Base-by-base conservation (phyloP, 2,113 vertebrate genomes). In the Halcyon senegalensis region DNA sequence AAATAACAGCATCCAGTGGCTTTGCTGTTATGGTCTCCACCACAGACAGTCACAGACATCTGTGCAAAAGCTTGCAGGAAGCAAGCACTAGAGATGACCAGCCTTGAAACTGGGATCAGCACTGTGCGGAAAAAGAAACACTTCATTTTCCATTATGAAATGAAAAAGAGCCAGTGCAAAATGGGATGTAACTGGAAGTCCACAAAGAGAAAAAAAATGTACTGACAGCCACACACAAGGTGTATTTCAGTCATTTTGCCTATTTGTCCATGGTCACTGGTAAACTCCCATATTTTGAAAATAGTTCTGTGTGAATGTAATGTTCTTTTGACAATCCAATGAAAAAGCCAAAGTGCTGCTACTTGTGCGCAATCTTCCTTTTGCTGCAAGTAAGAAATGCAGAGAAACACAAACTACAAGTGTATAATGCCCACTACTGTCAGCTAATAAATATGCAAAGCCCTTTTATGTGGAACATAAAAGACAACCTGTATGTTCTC, bases 371-470 rank as follows among this genome's bases (percentile, higher is more conserved):
- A 28, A 6, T 28, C 39, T 58, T 74, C 24, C 21, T 77, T 39
- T 24, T 39, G 16, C 56, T 68, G 74, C 46, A 35, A 84, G 64
- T 66, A 89, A 89, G 69, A 87, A 94, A 70, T 35, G 50, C 37
- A 59, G 50, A 41, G 25, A 87, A 58, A 74, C 87, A 89, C 74
- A 87, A 95, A 95, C 91, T 46, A 78, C 56, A 78, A 63, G 48
- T 59, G 21, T 10, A 51, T 79, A 82, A 82, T 20, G 30, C 30
- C 92, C 3, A 2, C 44, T 68, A 31, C 51, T 21, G 1, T 68
- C 81, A 75, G 28, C 60, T 92, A 89, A 82, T 95, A 91, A 87
- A 81, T 84, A 95, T 75, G 91, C 80, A 87, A 91, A 96, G 44
- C 4, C 62, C 66, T 96, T 87, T 91, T 93, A 84, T 87, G 74